Percentiles rank a stretch among this genome's conserved stretches.
Conservation (phyloP, 2,888 invertebrate genomes). For the Cosmorhoe ocellata region DNA sequence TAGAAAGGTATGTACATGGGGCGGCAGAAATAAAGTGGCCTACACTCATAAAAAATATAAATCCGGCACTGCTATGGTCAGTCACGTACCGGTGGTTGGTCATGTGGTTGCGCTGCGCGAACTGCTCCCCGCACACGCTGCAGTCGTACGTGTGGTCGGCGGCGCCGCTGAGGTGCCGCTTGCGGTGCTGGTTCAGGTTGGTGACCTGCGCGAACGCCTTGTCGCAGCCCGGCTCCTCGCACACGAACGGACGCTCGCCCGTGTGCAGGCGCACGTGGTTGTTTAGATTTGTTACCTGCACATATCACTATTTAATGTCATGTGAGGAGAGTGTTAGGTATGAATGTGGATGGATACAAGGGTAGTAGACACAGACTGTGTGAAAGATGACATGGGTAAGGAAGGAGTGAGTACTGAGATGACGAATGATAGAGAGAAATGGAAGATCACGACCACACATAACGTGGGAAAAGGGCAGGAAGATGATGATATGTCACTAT, state of each 20-base stretch:
- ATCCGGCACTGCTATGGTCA: neutral
- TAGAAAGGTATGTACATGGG: too few species aligned
- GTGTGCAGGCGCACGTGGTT: conserved; percentile 79
- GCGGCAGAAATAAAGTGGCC: too few species aligned
- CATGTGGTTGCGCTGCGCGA: conserved; percentile 75
- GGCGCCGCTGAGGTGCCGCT: conserved; percentile 71
- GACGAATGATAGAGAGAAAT: too few species aligned
- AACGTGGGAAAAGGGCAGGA: too few species aligned
- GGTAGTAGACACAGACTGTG: too few species aligned
- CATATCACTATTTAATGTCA: too few species aligned
- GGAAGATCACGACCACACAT: too few species aligned
- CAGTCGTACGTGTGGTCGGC: conserved; percentile 67
- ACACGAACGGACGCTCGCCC: conserved; percentile 76
- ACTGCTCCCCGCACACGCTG: conserved; percentile 70
- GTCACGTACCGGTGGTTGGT: conserved; percentile 62
- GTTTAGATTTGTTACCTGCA: conserved; percentile 77
- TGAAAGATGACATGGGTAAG: too few species aligned
- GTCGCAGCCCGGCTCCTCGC: conserved; percentile 74
- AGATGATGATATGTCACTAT: neutral
- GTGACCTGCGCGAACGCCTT: conserved; percentile 80
- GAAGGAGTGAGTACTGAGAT: too few species aligned
- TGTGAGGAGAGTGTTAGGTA: too few species aligned
- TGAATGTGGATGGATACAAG: too few species aligned
- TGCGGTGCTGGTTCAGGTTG: conserved; percentile 78
- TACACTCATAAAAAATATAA: too few species aligned